Evolutionary conservation across 2,888 invertebrate genomes (phyloP), one percentile per base, ranked within the genome.

Genomic region (Limenitis camilla): DNA sequence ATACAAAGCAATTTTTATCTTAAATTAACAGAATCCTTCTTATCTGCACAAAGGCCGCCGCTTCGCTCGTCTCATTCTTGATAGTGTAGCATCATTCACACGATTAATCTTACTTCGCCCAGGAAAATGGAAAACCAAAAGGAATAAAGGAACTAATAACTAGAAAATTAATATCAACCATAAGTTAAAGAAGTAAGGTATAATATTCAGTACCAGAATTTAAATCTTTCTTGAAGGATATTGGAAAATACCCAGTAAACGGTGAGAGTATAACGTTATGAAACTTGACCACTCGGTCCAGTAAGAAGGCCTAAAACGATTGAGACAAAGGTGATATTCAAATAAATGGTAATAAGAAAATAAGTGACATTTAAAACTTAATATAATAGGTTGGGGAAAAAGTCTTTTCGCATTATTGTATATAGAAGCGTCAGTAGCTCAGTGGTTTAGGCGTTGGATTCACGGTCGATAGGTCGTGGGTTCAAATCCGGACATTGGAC

Each of bases 261-360:
- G 35, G 44, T 45, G 11, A 10, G 35, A 40, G 43, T 9, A 45
- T 44, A 44, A 19, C 29, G 44, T 43, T 45, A 51, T 33, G 40
- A n/a, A n/a, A n/a, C 33, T 40, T 45, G 50, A 51, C 50, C 44
- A 4, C 40, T 29, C 32, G 11, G 39, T 45, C 40, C 40, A 32
- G 30, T 19, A 36, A 29, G 36, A 45, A 29, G 31, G 11, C 5
- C 40, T 27, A n/a, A 38, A 28, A 5, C 28, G 32, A 50, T 44
- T 50, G 44, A 10, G 64, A 66, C 63, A 65, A 67, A 65, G 10
- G 32, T 7, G 45, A 10, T 10, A 8, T 36, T 5, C n/a, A 36
- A 29, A n/a, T 10, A 33, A 28, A 5, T 10, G 27, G 5, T 4
- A n/a, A n/a, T n/a, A n/a, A n/a, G n/a, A n/a, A n/a, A n/a, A n/a